These are phyloP conservation scores for Capitulum mitella DNA, from an alignment of 2,888 invertebrate genomes.

Conservation along the genomic window DNA sequence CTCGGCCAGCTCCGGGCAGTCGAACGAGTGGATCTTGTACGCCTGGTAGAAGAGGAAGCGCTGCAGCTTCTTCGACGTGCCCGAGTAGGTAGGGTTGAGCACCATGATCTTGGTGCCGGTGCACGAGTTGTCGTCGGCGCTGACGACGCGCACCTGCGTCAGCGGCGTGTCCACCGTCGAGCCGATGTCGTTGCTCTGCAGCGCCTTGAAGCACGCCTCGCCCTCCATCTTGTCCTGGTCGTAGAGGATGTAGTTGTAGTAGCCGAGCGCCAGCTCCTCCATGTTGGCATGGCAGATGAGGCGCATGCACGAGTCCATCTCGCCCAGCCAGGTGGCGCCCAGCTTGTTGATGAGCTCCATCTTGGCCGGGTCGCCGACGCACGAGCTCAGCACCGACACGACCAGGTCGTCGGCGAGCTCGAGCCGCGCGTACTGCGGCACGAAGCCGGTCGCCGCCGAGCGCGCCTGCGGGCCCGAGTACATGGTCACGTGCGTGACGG, in stretches of 20 bases:
- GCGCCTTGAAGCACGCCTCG: conserved; percentile 22
- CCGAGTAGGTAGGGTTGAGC: conserved; percentile 18
- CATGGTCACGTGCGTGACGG: conserved; percentile 21
- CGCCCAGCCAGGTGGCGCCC: conserved; percentile 19
- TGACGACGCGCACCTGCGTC: conserved; percentile 8
- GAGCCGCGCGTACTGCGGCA: conserved; percentile 19
- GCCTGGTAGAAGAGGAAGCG: conserved; percentile 22
- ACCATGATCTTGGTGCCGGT: conserved; percentile 24
- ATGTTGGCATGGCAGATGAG: conserved; percentile 1
- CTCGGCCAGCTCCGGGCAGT: conserved; percentile 8
- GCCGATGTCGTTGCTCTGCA: conserved; percentile 22
- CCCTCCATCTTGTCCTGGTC: conserved; percentile 10
- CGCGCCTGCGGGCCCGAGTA: conserved; percentile 24
- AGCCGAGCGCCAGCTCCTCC: conserved; percentile 18
- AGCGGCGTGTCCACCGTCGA: conserved; percentile 1
- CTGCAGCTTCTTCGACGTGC: conserved; percentile 11
- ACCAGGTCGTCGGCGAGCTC: not conserved
- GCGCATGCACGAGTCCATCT: conserved; percentile 21
- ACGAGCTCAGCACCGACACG: conserved; percentile 22
- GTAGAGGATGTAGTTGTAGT: conserved; percentile 22
- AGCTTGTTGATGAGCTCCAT: conserved; percentile 25
- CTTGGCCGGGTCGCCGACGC: conserved; percentile 24
- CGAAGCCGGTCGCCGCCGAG: not conserved
- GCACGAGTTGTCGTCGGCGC: conserved; percentile 17
- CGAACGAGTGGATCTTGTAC: conserved; percentile 11